Evolutionary conservation across 2,888 invertebrate species (phyloP), one percentile per base, ranked within the genome.

Genomic region (Cenopis cana): DNA sequence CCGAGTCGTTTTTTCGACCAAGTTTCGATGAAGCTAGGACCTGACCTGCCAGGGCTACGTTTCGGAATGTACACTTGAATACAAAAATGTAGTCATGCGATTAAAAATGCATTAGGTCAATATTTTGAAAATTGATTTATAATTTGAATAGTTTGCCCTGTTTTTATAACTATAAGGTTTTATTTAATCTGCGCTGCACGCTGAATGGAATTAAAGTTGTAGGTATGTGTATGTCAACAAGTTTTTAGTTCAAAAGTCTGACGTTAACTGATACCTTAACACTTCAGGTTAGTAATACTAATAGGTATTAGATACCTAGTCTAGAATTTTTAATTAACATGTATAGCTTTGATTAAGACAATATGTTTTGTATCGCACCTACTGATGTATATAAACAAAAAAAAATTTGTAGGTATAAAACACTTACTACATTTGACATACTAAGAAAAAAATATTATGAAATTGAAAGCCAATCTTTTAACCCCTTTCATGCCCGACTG

Each of bases 21-120:
- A 74, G 68, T 74, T 72, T 74, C 64, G 61, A 71, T 71, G 68
- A 68, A 72, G 68, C 68, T 66, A 72, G 66, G 55, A 60, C 61
- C 69, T 69, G 72, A 60, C 74, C 69, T 59, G 49, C 38, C 64
- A 49, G 49, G 67, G 74, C 69, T 57, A 71, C 69, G 72, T 69
- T 59, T 69, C 41, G 74, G 74, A 74, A 74, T 74, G 74, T 74
- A 74, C 72, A 67, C 67, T 69, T 38, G 64, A n/a, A 62, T 17
- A 38, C 71, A 60, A 36, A 62, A 72, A 41, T 68, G 68, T 69
- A 46, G 41, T 38, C 4, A 54, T 50, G 61, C 54, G 67, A 61
- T 71, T 67, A 71, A 66, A 71, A 66, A 66, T 20, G 20, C 20
- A 71, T 71, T 71, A 60, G 54, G 20, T 24, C 8, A n/a, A 38